Conservation (phyloP, 2,113 vertebrate genomes). For the Spheniscus mendiculus region DNA sequence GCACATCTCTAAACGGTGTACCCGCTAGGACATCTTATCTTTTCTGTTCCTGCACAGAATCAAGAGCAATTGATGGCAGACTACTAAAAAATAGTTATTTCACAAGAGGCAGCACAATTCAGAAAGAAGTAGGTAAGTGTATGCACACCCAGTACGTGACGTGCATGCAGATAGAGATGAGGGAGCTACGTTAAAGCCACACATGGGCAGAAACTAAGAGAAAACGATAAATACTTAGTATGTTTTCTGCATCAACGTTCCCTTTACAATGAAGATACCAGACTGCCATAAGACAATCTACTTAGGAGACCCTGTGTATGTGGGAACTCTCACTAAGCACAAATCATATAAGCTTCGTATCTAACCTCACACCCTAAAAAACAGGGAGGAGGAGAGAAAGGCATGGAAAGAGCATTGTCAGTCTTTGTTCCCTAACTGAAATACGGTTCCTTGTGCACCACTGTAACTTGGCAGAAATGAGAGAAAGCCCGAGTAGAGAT, state of each 20-base stretch:
- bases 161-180: accelerated
- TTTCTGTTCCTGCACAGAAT: background rate
- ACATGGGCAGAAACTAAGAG: background rate
- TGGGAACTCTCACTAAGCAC: background rate
- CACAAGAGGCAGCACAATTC: background rate
- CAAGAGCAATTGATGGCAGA: background rate
- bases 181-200: background rate
- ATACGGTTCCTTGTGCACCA: background rate
- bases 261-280: background rate
- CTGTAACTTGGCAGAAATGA: background rate
- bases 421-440: background rate
- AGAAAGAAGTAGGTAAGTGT: accelerated
- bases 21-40: background rate
- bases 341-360: accelerated
- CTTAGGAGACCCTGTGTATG: background rate
- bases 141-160: background rate
- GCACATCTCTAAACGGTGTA: accelerated
- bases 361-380: background rate
- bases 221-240: background rate
- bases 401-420: background rate
- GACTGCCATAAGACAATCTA: background rate
- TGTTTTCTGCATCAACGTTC: background rate
- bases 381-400: background rate
- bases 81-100: background rate
- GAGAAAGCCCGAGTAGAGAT: background rate